Evolutionary conservation across 2,888 invertebrate species (phyloP).

Genomic region (Acrocera orbiculus): DNA sequence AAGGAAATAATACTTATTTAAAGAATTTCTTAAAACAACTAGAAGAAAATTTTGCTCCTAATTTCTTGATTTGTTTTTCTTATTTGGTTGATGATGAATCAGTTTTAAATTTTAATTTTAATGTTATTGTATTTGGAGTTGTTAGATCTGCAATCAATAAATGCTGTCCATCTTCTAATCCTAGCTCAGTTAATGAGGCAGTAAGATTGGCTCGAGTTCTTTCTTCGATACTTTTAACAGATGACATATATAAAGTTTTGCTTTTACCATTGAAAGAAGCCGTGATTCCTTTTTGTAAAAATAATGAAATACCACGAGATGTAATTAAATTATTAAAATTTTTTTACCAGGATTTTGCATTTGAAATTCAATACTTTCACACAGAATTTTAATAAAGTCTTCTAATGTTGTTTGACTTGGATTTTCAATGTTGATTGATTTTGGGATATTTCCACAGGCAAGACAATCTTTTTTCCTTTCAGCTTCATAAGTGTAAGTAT

Average conservation of each 20-base stretch:
- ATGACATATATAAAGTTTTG: constrained; percentile 85
- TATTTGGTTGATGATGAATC: neutral
- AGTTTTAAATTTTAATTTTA: constrained; percentile 47
- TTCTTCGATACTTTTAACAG: constrained; percentile 80
- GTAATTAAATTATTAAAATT: too few relatives aligned
- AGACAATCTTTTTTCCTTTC: constrained; percentile 75
- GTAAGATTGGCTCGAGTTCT: constrained; percentile 74
- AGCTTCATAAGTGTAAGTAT: constrained; percentile 86
- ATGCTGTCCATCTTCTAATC: constrained; percentile 66
- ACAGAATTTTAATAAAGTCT: constrained; percentile 62
- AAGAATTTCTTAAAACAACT: too few relatives aligned
- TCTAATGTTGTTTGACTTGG: constrained; percentile 52
- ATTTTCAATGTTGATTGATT: constrained; percentile 43
- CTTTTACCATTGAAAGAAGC: constrained; percentile 65
- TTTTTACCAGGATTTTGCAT: constrained; percentile 74
- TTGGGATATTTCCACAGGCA: constrained; percentile 63
- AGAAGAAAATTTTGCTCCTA: too few relatives aligned
- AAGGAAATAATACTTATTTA: too few relatives aligned
- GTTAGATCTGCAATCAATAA: constrained; percentile 85
- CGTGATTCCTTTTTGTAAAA: constrained; percentile 44
- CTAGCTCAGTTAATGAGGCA: constrained; percentile 71
- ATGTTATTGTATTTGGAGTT: constrained; percentile 62
- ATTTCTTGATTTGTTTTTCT: too few relatives aligned
- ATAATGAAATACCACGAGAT: neutral
- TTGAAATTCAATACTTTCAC: constrained; percentile 59